Evolutionary conservation across 2,888 invertebrate species (phyloP).

Genomic region (Carabus problematicus): DNA sequence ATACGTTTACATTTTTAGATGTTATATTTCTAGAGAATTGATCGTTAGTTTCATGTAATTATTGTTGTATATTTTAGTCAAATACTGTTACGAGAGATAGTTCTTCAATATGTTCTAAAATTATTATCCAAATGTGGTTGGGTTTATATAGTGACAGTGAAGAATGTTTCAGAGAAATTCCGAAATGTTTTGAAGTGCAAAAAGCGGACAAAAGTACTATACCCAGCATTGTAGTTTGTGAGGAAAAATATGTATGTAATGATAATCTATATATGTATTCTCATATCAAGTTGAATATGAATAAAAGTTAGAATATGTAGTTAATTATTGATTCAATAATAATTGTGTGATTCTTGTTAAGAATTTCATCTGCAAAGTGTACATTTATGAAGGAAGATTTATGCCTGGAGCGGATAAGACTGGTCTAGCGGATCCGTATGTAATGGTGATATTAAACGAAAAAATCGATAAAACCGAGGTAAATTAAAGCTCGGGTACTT

Average conservation of each 20-base stretch:
- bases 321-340: background rate
- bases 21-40: background rate
- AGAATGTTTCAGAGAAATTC: conserved; percentile 48
- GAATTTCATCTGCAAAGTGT: conserved; percentile 68
- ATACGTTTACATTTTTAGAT: background rate
- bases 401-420: conserved; percentile 63
- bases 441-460: conserved; percentile 56
- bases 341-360: conserved; percentile 49
- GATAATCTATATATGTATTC: background rate
- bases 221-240: conserved; percentile 47
- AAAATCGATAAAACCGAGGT: conserved; percentile 3
- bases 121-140: conserved; percentile 53
- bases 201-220: conserved; percentile 21
- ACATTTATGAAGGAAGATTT: conserved; percentile 74
- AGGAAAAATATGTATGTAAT: conserved; percentile 49
- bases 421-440: conserved; percentile 63
- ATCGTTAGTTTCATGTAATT: background rate
- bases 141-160: conserved; percentile 51
- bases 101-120: conserved; percentile 45
- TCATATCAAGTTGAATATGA: no score
- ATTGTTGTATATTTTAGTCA: background rate
- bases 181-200: conserved; percentile 48
- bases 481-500: conserved; percentile 16
- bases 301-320: background rate
- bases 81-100: background rate